Conservation (phyloP, 2,113 vertebrate species). For the Rattus norvegicus region DNA sequence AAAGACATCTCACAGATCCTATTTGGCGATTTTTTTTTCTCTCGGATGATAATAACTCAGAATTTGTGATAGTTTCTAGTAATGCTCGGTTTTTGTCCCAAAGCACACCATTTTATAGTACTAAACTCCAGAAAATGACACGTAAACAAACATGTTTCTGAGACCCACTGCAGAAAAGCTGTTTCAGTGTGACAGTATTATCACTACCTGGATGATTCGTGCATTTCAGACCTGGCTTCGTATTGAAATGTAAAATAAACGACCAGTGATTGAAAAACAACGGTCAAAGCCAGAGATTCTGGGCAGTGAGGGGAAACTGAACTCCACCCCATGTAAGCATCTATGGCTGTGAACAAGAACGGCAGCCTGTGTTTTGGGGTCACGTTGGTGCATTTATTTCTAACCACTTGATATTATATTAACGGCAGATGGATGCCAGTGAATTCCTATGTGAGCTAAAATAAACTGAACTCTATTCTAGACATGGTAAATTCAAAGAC, state of each 20-base stretch:
- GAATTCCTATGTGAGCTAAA: neutral
- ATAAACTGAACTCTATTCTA: constrained; percentile 44
- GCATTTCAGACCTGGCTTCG: constrained; percentile 42
- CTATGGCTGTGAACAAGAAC: neutral
- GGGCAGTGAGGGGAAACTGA: neutral
- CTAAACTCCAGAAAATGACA: constrained; percentile 55
- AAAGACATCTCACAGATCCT: constrained; percentile 39
- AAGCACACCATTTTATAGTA: constrained; percentile 64
- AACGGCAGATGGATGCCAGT: constrained; percentile 14
- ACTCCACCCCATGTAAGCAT: neutral
- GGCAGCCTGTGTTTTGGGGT: neutral
- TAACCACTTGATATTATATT: neutral
- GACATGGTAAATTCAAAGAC: constrained; percentile 21
- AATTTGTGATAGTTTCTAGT: constrained; percentile 65
- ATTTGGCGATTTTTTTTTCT: neutral
- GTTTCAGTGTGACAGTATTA: constrained; percentile 12
- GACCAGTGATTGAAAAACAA: neutral
- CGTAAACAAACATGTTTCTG: constrained; percentile 32
- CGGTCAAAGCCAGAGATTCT: constrained; percentile 19
- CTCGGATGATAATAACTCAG: constrained; percentile 11
- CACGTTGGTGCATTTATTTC: constrained; percentile 18
- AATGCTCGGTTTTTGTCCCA: constrained; percentile 64
- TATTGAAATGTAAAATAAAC: constrained; percentile 57
- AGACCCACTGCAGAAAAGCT: constrained; percentile 12
- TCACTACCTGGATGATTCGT: neutral